phyloP scores from a whole-genome alignment of 2,113 vertebrate genomes.

The Poeciliopsis prolifica region DNA sequence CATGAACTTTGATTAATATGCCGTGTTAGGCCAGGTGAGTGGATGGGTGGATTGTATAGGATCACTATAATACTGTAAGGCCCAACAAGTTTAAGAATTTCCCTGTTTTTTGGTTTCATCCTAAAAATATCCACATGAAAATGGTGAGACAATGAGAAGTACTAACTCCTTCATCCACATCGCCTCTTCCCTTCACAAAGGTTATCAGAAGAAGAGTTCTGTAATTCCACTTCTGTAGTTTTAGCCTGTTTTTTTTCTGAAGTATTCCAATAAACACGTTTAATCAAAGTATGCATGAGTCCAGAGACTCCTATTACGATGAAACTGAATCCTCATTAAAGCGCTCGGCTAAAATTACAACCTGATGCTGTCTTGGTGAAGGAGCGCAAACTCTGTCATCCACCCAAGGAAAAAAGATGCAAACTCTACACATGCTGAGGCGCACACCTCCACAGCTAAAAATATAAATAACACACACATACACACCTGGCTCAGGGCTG shows the following conservation, averaged over 20 bases:
- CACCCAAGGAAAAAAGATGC: constrained; percentile 38
- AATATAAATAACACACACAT: constrained; percentile 16
- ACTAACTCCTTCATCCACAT: constrained; percentile 43
- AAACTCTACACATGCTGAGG: constrained; percentile 30
- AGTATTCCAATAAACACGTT: not conserved
- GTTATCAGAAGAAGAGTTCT: constrained; percentile 47
- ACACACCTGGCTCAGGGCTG: constrained; percentile 34
- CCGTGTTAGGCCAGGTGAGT: too few species aligned
- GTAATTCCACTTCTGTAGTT: constrained; percentile 21
- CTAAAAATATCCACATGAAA: not conserved
- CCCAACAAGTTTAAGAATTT: too few species aligned
- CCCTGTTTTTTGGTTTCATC: too few species aligned
- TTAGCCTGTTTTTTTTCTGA: constrained; percentile 4
- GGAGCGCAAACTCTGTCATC: constrained; percentile 25
- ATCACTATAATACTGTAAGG: too few species aligned
- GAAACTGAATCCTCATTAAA: constrained; percentile 72
- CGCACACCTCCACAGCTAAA: constrained; percentile 39
- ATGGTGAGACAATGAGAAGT: constrained; percentile 1
- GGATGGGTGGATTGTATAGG: too few species aligned
- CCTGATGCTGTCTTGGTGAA: constrained; percentile 45
- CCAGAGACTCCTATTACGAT: constrained; percentile 51
- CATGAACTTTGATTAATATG: too few species aligned
- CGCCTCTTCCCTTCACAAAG: constrained; percentile 55
- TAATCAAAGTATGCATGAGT: constrained; percentile 19
- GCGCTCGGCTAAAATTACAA: constrained; percentile 56